Evolutionary conservation across 2,888 invertebrate genomes (phyloP), one percentile per base, ranked within the genome.

Genomic region (Sminthurides aquaticus): DNA sequence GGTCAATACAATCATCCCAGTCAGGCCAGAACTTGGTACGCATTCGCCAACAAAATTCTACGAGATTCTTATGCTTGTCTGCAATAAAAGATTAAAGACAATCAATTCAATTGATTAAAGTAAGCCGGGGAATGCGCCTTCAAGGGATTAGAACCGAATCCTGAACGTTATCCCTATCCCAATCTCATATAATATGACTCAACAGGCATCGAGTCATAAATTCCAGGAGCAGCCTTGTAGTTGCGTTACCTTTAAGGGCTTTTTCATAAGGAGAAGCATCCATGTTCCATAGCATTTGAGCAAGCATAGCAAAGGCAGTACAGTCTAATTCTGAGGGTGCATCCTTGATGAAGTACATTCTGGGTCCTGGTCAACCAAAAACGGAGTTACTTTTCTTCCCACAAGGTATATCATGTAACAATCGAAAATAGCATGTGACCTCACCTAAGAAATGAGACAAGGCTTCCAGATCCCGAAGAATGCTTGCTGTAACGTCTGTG

Each of bases 281-380:
- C 73, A 73, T 71, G 22, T 70, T 73, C 71, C 73, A 73, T 20
- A 73, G 49, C 60, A 73, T 69, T 60, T 73, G 71, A 25, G 71
- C 34, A 18, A 73, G 56, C 70, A 73, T 71, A 8, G 71, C 71
- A 64, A 73, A 73, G 27, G 73, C 73, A n/a, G 73, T 73, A 55
- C 73, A 73, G 57, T 73, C 73, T 29, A 73, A 49, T 54, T 73
- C 73, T 8, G 68, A 70, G 22, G 71, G 70, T 48, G 49, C 59
- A 1, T 69, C 65, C 24, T 64, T 61, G 25, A 73, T 26, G 52
- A 73, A 71, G 52, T 65, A 73, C 28, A 64, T 43, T 27, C 70
- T 72, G n/a, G 29, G 57, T 29, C 69, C 68, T 69, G 27, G 26
- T n/a, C 20, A 43, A 26, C n/a, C n/a, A n/a, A n/a, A 5, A 58